Conservation (phyloP, 2,797 vertebrate genomes). For the Poeciliopsis gracilis region DNA sequence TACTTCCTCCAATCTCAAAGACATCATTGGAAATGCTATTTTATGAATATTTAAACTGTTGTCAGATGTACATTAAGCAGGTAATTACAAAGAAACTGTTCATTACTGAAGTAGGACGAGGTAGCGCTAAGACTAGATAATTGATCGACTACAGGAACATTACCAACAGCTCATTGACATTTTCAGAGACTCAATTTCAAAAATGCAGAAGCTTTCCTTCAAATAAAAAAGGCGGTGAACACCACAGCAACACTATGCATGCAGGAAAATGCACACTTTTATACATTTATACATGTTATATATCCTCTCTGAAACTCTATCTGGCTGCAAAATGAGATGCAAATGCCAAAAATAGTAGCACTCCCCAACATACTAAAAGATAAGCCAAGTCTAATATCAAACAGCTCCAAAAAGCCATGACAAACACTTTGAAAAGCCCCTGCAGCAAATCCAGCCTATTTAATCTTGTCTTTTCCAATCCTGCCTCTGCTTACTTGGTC, state of each 20-base stretch:
- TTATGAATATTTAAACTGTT: background rate
- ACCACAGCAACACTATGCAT: conserved; percentile 29
- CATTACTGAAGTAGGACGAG: background rate
- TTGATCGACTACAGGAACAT: background rate
- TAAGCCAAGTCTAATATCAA: conserved; percentile 34
- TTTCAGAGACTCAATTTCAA: background rate
- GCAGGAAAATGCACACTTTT: conserved; percentile 11
- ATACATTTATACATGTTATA: background rate
- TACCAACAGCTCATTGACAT: background rate
- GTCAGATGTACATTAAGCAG: background rate
- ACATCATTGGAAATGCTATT: background rate
- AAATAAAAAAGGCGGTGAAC: conserved; percentile 6
- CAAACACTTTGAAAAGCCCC: conserved; percentile 58
- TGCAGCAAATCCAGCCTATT: conserved; percentile 51
- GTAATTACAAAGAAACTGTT: background rate
- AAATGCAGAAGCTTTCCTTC: conserved; percentile 5
- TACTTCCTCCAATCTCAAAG: background rate
- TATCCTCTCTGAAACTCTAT: conserved; percentile 21
- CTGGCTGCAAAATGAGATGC: conserved; percentile 8
- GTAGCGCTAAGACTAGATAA: background rate
- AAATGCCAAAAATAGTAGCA: conserved; percentile 38
- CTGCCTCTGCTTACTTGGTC: conserved; percentile 48
- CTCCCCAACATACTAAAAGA: conserved; percentile 14
- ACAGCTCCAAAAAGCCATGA: conserved; percentile 51
- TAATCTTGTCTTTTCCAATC: conserved; percentile 64